Evolutionary conservation across 2,797 vertebrate genomes (phyloP).

Genomic region (Vultur gryphus): DNA sequence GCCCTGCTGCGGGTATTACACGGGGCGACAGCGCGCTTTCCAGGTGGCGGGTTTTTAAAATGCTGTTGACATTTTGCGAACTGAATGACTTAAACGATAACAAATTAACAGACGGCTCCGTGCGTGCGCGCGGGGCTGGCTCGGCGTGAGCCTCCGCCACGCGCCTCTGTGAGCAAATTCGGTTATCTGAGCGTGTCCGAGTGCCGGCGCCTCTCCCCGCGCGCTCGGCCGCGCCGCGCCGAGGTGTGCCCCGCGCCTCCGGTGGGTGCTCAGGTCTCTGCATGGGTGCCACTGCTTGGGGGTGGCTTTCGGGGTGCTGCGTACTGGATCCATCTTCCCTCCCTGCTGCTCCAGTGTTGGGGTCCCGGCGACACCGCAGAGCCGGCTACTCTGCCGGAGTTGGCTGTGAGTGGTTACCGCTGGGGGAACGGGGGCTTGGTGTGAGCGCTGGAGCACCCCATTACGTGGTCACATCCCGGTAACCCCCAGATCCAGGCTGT

Average conservation of each 20-base stretch:
- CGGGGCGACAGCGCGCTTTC: neutral
- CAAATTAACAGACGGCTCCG: neutral
- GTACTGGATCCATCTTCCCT: neutral
- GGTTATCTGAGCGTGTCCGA: neutral
- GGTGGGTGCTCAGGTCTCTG: too few relatives aligned
- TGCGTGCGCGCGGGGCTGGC: neutral
- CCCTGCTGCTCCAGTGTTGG: neutral
- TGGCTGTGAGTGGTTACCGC: neutral
- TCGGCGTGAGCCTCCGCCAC: neutral
- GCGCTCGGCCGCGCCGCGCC: neutral
- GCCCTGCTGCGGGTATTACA: neutral
- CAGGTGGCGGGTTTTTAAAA: slow-evolving; percentile 15
- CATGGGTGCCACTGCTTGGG: fast-evolving
- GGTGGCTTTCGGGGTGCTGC: fast-evolving
- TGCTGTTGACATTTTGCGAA: slow-evolving; percentile 8
- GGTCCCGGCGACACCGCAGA: fast-evolving
- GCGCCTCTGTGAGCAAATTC: neutral
- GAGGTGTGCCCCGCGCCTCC: neutral
- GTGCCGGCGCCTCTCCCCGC: neutral
- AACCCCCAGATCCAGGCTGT: neutral
- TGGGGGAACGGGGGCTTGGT: neutral
- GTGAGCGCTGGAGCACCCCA: neutral
- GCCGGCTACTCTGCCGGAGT: neutral
- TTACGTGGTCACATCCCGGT: fast-evolving
- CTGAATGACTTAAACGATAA: slow-evolving; percentile 1